A percentile compares a stretch with the other conserved stretches of the same genome.
phyloP scores from a whole-genome alignment of 2,888 invertebrate genomes.

The Cantharis rustica region DNA sequence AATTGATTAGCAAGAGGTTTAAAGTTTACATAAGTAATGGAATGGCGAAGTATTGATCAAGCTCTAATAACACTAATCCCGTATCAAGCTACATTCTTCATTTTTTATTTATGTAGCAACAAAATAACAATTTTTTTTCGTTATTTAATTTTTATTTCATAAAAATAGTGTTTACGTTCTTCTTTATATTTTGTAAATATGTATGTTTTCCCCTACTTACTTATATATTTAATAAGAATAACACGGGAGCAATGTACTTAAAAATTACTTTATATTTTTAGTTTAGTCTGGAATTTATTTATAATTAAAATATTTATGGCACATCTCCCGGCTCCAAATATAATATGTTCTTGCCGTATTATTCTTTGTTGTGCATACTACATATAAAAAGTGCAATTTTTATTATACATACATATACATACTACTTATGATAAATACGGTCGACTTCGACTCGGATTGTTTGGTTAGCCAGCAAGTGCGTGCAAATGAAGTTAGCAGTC shows the following conservation, averaged over 20 bases:
- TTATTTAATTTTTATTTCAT: conserved; percentile 38
- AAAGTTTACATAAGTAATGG: conserved; percentile 52
- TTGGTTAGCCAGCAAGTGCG: not conserved
- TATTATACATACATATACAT: not conserved
- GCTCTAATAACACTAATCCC: conserved; percentile 51
- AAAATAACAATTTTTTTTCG: conserved; percentile 47
- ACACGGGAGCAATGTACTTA: conserved; percentile 48
- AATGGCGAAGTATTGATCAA: conserved; percentile 50
- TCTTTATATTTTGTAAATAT: conserved; percentile 25
- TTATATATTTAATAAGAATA: conserved; percentile 20
- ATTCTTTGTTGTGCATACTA: conserved; percentile 23
- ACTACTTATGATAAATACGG: not conserved
- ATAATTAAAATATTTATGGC: conserved; percentile 53
- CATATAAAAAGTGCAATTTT: conserved; percentile 14
- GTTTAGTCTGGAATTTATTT: conserved; percentile 52
- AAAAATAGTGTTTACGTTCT: conserved; percentile 32
- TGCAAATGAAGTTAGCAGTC: not conserved
- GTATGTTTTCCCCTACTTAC: conserved; percentile 20
- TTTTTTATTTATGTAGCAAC: conserved; percentile 48
- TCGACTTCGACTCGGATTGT: not conserved
- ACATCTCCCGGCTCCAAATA: conserved; percentile 43
- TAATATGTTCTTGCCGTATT: conserved; percentile 17
- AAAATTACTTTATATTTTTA: conserved; percentile 53
- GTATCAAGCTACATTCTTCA: conserved; percentile 45
- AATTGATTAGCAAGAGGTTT: conserved; percentile 48